A percentile compares a stretch with the other conserved stretches of the same genome.
These are phyloP conservation scores for Eupithecia pulchellata DNA, from an alignment of 2,888 invertebrate genomes.

Conservation along the genomic window DNA sequence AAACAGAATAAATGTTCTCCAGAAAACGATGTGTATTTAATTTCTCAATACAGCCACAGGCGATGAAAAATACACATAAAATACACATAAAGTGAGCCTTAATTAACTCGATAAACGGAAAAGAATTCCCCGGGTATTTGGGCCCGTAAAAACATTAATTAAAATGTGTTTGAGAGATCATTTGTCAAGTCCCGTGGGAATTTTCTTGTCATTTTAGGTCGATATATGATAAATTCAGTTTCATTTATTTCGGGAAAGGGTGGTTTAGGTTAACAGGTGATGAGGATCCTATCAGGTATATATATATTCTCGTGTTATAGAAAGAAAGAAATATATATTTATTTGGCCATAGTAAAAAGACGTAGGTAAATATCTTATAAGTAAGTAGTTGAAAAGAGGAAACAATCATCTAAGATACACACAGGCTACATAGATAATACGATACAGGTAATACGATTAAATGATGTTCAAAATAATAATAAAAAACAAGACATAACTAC, in stretches of 20 bases:
- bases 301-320: neutral
- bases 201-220: neutral
- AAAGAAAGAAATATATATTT: too few species aligned
- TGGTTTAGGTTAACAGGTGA: neutral
- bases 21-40: neutral
- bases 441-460: too few species aligned
- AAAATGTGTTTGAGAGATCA: constrained; percentile 35
- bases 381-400: too few species aligned
- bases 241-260: neutral
- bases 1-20: neutral
- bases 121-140: constrained; percentile 9
- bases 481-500: too few species aligned
- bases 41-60: neutral
- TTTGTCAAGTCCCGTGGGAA: constrained; percentile 29
- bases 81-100: constrained; percentile 20
- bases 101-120: constrained; percentile 26
- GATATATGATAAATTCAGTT: neutral
- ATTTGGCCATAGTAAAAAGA: too few species aligned
- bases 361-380: too few species aligned
- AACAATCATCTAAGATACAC: too few species aligned
- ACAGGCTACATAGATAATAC: too few species aligned
- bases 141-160: constrained; percentile 35
- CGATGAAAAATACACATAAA: constrained; percentile 10
- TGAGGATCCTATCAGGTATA: neutral
- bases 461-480: too few species aligned